Conservation (phyloP, 1,140 invertebrate species). For the Parapsyche elsis region DNA sequence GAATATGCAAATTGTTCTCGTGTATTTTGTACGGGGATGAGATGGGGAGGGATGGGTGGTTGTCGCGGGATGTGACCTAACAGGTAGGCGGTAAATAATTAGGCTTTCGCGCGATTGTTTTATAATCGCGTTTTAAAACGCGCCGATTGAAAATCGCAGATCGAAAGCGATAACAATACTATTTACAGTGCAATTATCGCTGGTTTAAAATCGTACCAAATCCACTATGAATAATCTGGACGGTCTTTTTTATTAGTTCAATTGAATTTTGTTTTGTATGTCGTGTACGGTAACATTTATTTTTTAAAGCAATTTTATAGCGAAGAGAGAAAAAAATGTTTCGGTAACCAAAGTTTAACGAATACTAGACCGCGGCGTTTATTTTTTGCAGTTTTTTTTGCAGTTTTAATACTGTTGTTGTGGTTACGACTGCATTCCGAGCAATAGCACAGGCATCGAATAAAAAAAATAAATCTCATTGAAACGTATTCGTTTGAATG, state of each 20-base stretch:
- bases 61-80: neutral
- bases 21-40: conserved; percentile 22
- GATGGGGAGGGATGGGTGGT: neutral
- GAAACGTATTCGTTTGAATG: neutral
- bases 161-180: neutral
- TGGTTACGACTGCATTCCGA: conserved; percentile 2
- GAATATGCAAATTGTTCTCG: conserved; percentile 37
- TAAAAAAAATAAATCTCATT: conserved; percentile 3
- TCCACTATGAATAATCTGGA: too few relatives aligned
- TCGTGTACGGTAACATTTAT: neutral
- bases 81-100: conserved; percentile 38
- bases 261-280: neutral
- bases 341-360: conserved; percentile 10
- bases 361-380: neutral
- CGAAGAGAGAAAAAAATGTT: neutral
- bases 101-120: conserved; percentile 1
- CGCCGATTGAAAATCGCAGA: neutral
- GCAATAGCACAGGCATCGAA: neutral
- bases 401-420: conserved; percentile 38
- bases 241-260: neutral
- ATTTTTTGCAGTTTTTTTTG: conserved; percentile 15
- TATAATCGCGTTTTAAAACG: conserved; percentile 11
- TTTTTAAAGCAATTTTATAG: too few relatives aligned
- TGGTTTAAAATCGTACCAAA: too few relatives aligned
- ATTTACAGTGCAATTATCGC: neutral